These are phyloP conservation scores for Scaeva pyrastri DNA, from an alignment of 2,888 invertebrate genomes.

Conservation along the genomic window DNA sequence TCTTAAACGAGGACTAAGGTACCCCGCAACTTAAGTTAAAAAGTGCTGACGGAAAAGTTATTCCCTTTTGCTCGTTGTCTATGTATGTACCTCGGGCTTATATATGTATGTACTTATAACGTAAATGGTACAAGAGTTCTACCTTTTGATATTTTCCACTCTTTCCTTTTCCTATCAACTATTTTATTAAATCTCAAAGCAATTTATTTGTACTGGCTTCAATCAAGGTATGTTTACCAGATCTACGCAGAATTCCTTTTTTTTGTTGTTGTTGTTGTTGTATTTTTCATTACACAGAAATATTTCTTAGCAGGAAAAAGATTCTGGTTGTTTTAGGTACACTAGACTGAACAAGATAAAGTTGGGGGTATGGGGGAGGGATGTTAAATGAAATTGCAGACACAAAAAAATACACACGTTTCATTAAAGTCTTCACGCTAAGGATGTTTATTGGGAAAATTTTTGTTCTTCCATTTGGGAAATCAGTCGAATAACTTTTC, in stretches of 20 bases:
- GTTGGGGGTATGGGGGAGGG: neutral
- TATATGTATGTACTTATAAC: no score
- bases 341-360: neutral
- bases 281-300: constrained; percentile 26
- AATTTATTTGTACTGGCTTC: constrained; percentile 56
- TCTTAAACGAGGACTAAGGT: neutral
- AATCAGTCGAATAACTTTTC: constrained; percentile 78
- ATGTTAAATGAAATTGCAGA: constrained; percentile 31
- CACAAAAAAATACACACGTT: constrained; percentile 35
- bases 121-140: neutral
- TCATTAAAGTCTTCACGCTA: constrained; percentile 67
- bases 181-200: constrained; percentile 69
- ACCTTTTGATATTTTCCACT: constrained; percentile 20
- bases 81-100: neutral
- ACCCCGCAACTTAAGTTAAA: neutral
- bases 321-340: constrained; percentile 17
- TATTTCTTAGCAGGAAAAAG: constrained; percentile 24
- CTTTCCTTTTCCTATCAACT: constrained; percentile 3
- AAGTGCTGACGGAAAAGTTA: constrained; percentile 16
- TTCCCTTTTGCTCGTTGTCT: neutral
- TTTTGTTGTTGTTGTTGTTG: no score
- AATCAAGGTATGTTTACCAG: constrained; percentile 50
- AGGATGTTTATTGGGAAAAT: constrained; percentile 71
- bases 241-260: constrained; percentile 30
- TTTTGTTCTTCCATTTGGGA: constrained; percentile 77